Base-by-base conservation (phyloP, 2,888 invertebrate genomes). In the Ephialtes manifestator region DNA sequence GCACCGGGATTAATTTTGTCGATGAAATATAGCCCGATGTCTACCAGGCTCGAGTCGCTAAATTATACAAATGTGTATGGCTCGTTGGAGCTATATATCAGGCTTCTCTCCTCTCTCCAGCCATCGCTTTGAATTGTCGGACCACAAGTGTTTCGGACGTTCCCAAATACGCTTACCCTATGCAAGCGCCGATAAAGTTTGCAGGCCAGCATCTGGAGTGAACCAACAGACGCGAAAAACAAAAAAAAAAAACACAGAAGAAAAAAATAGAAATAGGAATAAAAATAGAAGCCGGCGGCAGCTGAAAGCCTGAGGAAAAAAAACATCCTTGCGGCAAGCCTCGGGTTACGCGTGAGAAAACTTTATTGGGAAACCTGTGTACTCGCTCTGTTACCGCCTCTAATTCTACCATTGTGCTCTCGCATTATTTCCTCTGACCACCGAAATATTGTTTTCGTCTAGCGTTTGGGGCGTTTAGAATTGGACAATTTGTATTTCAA, bases 111-210 rank as follows among this genome's bases (percentile, higher is more conserved):
- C 65, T 65, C 63, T 35, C 63, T 51, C 71, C 39, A 55, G 71
- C 65, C 55, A 75, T 58, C 79, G 85, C 79, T 80, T 85, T 80
- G 82, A 85, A 85, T 85, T 80, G 82, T 76, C 82, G 82, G 79
- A 82, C 85, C 85, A 82, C 85, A 83, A 85, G 85, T 85, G 85
- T 85, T 85, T 83, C 76, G 82, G 85, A 85, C 85, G 79, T 85
- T 76, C 82, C 82, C 71, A 60, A 67, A 82, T 72, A 71, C 71
- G 31, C 76, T 75, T 65, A 35, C 13, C 63, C 51, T 81, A 46
- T 65, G 60, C 72, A 55, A 65, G 48, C 51, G 18, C 79, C 76
- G 82, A 82, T 85, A 85, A 85, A 85, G 82, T 85, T 82, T 58
- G 71, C 77, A 18, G 51, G 81, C 72, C 67, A 65, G 79, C 85